A percentile compares a stretch with the other conserved stretches of the same genome.
Conservation (phyloP, 2,888 invertebrate genomes). For the Drosophila longiperda region DNA sequence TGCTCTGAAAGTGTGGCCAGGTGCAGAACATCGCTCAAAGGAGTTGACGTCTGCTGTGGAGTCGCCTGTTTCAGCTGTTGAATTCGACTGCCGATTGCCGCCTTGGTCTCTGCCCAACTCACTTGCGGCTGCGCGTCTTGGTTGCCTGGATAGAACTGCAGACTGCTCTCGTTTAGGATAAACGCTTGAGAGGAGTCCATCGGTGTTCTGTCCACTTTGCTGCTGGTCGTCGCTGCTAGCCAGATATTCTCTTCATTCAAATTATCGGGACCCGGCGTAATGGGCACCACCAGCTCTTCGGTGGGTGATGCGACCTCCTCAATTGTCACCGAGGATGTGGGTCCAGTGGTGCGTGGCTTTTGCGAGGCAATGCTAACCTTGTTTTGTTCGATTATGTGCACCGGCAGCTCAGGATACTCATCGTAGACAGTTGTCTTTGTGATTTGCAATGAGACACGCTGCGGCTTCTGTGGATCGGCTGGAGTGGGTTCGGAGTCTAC, state of each 20-base stretch:
- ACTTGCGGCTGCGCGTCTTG: constrained; percentile 36
- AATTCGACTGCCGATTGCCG: constrained; percentile 86
- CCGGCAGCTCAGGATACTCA: constrained; percentile 72
- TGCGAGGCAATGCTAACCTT: constrained; percentile 75
- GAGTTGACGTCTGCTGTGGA: constrained; percentile 84
- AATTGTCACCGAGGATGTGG: constrained; percentile 86
- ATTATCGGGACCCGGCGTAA: constrained; percentile 85
- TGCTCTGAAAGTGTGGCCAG: constrained; percentile 87
- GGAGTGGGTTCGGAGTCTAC: constrained; percentile 26
- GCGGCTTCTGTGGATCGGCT: constrained; percentile 37
- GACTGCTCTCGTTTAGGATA: constrained; percentile 78
- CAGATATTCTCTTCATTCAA: constrained; percentile 75
- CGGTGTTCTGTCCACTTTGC: constrained; percentile 44
- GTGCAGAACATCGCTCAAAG: constrained; percentile 88
- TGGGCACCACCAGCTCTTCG: constrained; percentile 85
- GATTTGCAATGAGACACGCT: constrained; percentile 78
- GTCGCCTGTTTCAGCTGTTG: constrained; percentile 86
- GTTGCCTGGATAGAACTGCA: constrained; percentile 81
- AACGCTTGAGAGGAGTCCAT: constrained; percentile 73
- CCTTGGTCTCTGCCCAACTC: constrained; percentile 86
- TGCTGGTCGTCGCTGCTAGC: constrained; percentile 63
- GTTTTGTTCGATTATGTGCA: constrained; percentile 75
- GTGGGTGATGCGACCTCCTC: constrained; percentile 86
- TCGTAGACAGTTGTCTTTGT: constrained; percentile 80
- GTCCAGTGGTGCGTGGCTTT: constrained; percentile 74